phyloP scores from a whole-genome alignment of 2,888 invertebrate genomes.

The Drosophila anomelani region DNA sequence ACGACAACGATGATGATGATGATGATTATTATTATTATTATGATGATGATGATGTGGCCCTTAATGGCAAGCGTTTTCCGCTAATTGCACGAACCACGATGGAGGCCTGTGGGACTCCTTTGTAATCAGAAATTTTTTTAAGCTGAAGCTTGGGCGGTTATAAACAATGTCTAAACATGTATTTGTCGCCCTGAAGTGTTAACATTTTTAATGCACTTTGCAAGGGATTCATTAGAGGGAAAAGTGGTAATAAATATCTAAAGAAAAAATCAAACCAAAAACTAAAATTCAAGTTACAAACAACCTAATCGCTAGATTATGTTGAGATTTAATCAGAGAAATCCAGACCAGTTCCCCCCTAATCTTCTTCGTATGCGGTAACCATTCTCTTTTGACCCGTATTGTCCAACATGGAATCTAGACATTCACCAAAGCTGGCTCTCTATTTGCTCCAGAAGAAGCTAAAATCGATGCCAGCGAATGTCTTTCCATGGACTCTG shows the following conservation, averaged over 20 bases:
- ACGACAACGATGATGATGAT: conserved; percentile 5
- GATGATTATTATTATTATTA: conserved; percentile 3
- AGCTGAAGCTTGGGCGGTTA: neutral
- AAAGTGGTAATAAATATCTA: neutral
- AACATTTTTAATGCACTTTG: conserved; percentile 42
- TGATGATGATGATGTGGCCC: conserved; percentile 17
- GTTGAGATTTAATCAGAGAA: conserved; percentile 1
- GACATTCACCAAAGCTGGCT: conserved; percentile 18
- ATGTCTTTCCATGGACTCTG: conserved; percentile 17
- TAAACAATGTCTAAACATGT: conserved; percentile 59
- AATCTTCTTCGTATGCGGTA: conserved; percentile 14
- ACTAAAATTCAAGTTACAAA: no score
- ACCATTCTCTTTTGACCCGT: conserved; percentile 40
- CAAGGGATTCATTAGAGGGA: conserved; percentile 50
- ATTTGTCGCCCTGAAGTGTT: conserved; percentile 16
- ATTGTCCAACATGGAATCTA: conserved; percentile 18
- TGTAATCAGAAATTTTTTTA: neutral
- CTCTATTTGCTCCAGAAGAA: conserved; percentile 14
- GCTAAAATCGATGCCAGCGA: conserved; percentile 20
- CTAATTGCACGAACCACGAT: conserved; percentile 53
- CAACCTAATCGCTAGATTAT: conserved; percentile 2
- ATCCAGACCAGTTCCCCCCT: conserved; percentile 3
- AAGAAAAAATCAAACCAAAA: no score
- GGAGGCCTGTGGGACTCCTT: neutral
- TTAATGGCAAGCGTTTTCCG: conserved; percentile 60